Conservation (phyloP, 2,888 invertebrate genomes). For the Chelonus formosanus region DNA sequence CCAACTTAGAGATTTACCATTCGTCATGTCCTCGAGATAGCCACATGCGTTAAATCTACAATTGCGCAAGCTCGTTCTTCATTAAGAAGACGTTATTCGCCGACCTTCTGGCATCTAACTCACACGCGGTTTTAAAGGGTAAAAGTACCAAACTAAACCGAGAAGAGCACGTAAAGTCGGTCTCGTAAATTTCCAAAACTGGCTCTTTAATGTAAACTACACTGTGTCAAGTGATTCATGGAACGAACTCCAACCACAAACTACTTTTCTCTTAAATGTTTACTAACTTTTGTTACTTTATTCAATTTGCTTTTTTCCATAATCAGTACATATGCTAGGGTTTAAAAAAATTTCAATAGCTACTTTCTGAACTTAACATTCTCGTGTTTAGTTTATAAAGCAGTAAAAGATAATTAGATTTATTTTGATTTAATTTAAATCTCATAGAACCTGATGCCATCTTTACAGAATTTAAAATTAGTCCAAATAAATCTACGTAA, state of each 20-base stretch:
- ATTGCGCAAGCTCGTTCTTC: conserved; percentile 36
- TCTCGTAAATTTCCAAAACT: conserved; percentile 29
- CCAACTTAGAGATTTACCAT: conserved; percentile 36
- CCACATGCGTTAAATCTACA: conserved; percentile 16
- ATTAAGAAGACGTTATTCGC: conserved; percentile 36
- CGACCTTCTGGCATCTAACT: conserved; percentile 22
- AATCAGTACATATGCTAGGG: too few species aligned
- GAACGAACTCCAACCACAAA: neutral
- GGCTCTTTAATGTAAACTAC: conserved; percentile 5
- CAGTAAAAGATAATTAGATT: too few species aligned
- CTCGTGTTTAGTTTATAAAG: too few species aligned
- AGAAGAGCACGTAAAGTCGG: conserved; percentile 27
- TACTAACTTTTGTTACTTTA: neutral
- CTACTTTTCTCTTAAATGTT: neutral
- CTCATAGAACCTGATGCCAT: too few species aligned
- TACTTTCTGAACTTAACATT: too few species aligned
- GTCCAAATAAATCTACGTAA: too few species aligned
- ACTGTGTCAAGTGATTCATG: conserved; percentile 2
- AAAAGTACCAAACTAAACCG: conserved; percentile 10
- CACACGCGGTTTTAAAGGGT: conserved; percentile 27
- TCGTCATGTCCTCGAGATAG: conserved; percentile 33
- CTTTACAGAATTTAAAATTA: too few species aligned
- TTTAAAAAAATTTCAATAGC: too few species aligned
- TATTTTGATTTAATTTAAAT: too few species aligned
- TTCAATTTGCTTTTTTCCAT: too few species aligned